Percentiles rank a stretch among this genome's conserved stretches.
These are phyloP conservation scores for Cryptocephalus moraei DNA, from an alignment of 2,888 invertebrate genomes.

Conservation along the genomic window DNA sequence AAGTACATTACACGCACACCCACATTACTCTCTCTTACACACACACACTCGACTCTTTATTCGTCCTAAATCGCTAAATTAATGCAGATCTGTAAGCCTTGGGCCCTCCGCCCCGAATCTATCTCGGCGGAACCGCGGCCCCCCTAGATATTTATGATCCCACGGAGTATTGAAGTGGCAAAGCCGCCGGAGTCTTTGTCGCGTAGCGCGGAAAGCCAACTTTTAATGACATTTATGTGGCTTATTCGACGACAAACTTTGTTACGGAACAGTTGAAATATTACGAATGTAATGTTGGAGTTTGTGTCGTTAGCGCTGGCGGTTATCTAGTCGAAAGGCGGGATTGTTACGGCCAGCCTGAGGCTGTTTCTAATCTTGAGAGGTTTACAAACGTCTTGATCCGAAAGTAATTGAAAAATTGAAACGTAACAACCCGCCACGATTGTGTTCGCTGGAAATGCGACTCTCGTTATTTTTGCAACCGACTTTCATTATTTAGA, in stretches of 20 bases:
- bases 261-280: slow-evolving; percentile 20
- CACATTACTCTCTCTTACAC: too few relatives aligned
- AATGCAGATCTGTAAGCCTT: slow-evolving; percentile 14
- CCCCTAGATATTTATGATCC: slow-evolving; percentile 24
- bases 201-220: slow-evolving; percentile 19
- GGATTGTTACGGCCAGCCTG: not conserved
- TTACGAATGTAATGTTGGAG: slow-evolving; percentile 16
- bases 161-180: slow-evolving; percentile 23
- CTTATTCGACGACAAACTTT: slow-evolving; percentile 23
- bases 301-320: slow-evolving; percentile 7
- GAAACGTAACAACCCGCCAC: too few relatives aligned
- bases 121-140: slow-evolving; percentile 4
- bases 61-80: slow-evolving; percentile 23
- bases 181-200: slow-evolving; percentile 13
- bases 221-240: slow-evolving; percentile 26
- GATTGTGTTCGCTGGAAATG: too few relatives aligned
- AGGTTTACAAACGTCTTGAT: too few relatives aligned
- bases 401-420: too few relatives aligned
- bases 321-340: slow-evolving; percentile 9
- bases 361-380: too few relatives aligned
- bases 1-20: too few relatives aligned
- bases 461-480: too few relatives aligned
- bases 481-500: too few relatives aligned
- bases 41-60: slow-evolving; percentile 3
- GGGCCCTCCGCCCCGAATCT: slow-evolving; percentile 3